Conservation (phyloP, 2,797 vertebrate genomes). For the Pangasius larnaudii region DNA sequence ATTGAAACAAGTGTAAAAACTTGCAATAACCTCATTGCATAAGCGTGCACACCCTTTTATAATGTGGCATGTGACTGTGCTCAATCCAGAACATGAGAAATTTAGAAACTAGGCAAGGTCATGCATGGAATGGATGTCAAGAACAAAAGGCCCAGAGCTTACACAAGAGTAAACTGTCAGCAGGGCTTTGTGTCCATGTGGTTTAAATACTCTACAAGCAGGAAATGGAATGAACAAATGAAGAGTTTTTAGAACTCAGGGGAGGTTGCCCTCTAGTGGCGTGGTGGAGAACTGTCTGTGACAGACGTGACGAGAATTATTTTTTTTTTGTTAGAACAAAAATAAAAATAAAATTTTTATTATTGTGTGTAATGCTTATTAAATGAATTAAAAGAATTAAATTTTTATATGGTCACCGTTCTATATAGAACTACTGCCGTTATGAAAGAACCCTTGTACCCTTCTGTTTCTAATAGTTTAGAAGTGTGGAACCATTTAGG, state of each 20-base stretch:
- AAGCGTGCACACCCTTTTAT: not conserved
- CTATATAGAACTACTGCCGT: not conserved
- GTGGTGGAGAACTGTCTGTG: not conserved
- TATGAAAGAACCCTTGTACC: not conserved
- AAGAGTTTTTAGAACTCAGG: not conserved
- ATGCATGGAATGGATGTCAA: not conserved
- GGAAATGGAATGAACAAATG: not conserved
- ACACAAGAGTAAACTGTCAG: not conserved
- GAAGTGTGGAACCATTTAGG: not conserved
- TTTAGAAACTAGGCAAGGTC: not conserved
- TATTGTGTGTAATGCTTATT: not conserved
- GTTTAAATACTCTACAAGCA: not conserved
- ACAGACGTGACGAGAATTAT: not conserved
- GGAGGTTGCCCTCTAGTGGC: not conserved
- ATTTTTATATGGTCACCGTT: not conserved
- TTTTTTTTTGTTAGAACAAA: not conserved
- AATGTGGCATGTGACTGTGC: not conserved
- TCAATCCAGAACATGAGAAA: not conserved
- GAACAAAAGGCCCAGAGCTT: not conserved
- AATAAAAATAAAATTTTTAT: not conserved
- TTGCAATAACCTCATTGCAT: not conserved
- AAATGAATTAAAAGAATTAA: not conserved
- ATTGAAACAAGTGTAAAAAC: not conserved
- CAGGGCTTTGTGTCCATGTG: not conserved
- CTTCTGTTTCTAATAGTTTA: not conserved